Base-by-base conservation (phyloP, 53 echinoderm and acorn worm genomes). In the Holothuria leucospilota region DNA sequence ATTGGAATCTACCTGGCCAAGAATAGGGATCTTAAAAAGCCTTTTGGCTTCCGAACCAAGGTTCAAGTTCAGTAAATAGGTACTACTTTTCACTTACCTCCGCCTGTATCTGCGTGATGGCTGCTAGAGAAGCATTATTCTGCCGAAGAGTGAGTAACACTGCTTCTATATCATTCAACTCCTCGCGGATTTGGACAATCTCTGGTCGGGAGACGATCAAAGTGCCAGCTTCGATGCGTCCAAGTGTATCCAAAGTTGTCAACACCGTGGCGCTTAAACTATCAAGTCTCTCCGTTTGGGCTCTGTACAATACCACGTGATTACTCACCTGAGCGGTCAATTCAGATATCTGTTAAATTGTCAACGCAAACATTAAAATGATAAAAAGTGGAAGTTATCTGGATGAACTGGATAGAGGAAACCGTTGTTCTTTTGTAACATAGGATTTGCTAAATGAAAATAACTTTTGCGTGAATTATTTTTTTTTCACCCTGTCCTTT, bases 121-220 rank as follows among this genome's bases (percentile, higher is more conserved):
- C 67, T 30, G 53, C 34, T 11, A 42, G 21, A 18, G 84, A 41
- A 20, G 84, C 65, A 41, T 41, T 34, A 24, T 83, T 83, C 23
- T 23, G 39, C 84, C 42, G 25, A 6, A 83, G 51, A 15, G 51
- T 49, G 42, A 83, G 40, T 24, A 83, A n/a, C 1, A 83, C 21
- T 49, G 65, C 40, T 23, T 83, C 84, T 51, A 83, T 41, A 46
- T 83, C 84, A 30, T 20, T 27, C 23, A 83, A 20, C 29, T 83
- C 84, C 42, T 66, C 5, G 4, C 84, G 65, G 25, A 83, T 83
- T 52, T 83, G 84, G 51, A 83, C 29, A 16, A 83, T 46, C 65
- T 83, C 84, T 39, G 84, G 84, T 5, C 84, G 65, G 26, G 84
- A 83, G 67, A 83, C 65, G 49, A 83, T 66, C n/a, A 83, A 39